phyloP scores from a whole-genome alignment of 2,113 vertebrate species.

The Prolemur simus region DNA sequence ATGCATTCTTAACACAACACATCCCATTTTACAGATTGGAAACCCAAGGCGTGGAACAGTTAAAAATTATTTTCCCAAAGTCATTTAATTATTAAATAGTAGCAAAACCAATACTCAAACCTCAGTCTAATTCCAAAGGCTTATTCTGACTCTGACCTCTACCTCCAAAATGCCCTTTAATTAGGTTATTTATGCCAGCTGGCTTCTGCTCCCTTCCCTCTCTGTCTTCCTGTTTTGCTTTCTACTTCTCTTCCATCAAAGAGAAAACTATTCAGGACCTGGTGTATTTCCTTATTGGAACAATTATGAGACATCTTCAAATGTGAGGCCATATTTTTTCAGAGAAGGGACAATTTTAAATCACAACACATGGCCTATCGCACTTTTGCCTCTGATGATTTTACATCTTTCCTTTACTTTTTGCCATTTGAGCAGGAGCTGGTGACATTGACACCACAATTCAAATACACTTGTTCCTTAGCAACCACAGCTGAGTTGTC shows the following conservation, averaged over 20 bases:
- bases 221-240: conserved; percentile 23
- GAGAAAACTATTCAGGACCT: background rate
- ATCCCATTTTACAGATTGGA: background rate
- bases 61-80: background rate
- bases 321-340: background rate
- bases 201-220: background rate
- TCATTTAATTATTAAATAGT: background rate
- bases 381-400: conserved; percentile 3
- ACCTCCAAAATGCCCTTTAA: background rate
- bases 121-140: conserved; percentile 2
- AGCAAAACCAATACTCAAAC: conserved; percentile 13
- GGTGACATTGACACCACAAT: conserved; percentile 2
- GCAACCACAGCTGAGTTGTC: background rate
- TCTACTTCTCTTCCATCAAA: background rate
- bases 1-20: background rate
- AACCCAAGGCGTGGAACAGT: background rate
- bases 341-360: conserved; percentile 7
- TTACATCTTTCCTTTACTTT: conserved; percentile 23
- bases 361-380: background rate
- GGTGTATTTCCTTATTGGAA: background rate
- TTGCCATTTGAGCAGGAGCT: background rate
- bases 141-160: background rate
- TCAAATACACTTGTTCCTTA: conserved; percentile 14
- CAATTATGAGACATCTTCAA: conserved; percentile 20
- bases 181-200: background rate